Percentiles rank a stretch among this genome's conserved stretches.
Conservation (phyloP, 2,888 invertebrate genomes). For the Dynastes maya region DNA sequence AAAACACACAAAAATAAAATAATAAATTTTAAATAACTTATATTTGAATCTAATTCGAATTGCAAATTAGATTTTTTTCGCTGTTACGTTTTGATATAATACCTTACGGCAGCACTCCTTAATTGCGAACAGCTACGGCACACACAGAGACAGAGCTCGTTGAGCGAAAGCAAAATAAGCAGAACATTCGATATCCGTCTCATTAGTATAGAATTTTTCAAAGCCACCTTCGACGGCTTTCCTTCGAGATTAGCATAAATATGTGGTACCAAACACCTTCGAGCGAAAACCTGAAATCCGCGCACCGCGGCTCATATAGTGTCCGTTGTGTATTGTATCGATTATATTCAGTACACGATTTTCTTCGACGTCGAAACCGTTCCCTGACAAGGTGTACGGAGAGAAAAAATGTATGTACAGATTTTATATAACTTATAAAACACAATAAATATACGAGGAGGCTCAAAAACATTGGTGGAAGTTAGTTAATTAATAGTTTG, state of each 20-base stretch:
- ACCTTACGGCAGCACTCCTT: not conserved
- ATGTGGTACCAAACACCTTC: conserved; percentile 55
- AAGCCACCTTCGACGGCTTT: conserved; percentile 55
- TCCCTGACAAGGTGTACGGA: conserved; percentile 50
- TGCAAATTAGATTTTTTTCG: not conserved
- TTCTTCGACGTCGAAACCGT: conserved; percentile 51
- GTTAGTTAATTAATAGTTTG: no score
- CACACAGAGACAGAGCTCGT: not conserved
- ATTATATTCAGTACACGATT: conserved; percentile 60
- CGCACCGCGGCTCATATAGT: conserved; percentile 13
- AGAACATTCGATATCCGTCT: conserved; percentile 46
- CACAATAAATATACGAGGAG: no score
- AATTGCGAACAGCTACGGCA: not conserved
- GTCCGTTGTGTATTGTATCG: conserved; percentile 55
- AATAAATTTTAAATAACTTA: not conserved
- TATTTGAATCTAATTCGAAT: not conserved
- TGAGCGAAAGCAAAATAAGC: conserved; percentile 15
- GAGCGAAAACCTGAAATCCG: conserved; percentile 43
- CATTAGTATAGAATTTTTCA: conserved; percentile 59
- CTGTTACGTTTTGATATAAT: not conserved
- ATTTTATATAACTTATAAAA: not conserved
- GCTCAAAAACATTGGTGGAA: no score
- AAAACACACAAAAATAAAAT: not conserved
- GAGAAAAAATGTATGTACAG: not conserved
- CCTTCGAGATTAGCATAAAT: conserved; percentile 60